phyloP scores from a whole-genome alignment of 2,797 vertebrate species.

The Falco naumanni region DNA sequence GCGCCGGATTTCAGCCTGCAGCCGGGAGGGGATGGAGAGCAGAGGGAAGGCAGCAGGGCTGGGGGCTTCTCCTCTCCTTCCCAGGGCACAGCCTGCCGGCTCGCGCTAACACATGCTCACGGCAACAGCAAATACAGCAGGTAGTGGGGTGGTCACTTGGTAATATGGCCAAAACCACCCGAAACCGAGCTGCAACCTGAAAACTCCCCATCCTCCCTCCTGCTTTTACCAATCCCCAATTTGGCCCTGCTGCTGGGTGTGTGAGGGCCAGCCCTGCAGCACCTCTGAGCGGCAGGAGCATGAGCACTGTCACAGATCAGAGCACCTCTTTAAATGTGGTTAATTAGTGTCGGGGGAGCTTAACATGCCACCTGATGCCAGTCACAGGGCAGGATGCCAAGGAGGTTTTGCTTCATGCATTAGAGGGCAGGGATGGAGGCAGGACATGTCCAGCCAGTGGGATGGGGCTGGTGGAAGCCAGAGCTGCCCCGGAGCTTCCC shows the following conservation, averaged over 20 bases:
- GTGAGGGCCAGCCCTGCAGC: not conserved
- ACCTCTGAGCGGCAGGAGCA: not conserved
- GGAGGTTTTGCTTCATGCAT: not conserved
- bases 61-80: not conserved
- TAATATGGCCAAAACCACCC: not conserved
- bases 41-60: not conserved
- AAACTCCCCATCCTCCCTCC: not conserved
- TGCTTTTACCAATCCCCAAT: not conserved
- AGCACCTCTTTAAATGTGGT: not conserved
- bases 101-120: not conserved
- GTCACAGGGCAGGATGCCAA: not conserved
- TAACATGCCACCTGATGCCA: not conserved
- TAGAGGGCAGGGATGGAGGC: not conserved
- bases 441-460: not conserved
- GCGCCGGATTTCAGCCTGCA: not conserved
- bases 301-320: not conserved
- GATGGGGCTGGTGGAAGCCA: not conserved
- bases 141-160: not conserved
- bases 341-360: fast-evolving
- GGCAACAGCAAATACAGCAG: not conserved
- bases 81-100: not conserved
- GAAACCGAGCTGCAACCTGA: not conserved
- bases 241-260: not conserved
- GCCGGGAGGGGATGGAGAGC: not conserved
- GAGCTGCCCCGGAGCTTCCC: not conserved